phyloP scores from a whole-genome alignment of 2,113 vertebrate species.

The Abramis brama region DNA sequence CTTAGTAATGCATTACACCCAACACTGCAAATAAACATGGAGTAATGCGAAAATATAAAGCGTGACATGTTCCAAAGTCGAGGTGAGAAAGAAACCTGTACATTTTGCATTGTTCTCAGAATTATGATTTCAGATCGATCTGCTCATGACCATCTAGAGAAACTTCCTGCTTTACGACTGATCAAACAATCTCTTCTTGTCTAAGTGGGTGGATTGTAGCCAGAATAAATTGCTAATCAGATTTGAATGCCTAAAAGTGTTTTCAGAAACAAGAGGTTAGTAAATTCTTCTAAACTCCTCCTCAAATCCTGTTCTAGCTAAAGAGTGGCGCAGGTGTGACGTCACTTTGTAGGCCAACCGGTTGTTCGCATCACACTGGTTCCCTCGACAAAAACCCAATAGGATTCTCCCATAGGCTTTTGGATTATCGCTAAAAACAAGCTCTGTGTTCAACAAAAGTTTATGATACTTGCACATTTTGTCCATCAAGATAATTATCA shows the following conservation, averaged over 20 bases:
- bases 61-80: not conserved
- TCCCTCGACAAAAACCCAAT: too few relatives aligned
- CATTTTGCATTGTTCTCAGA: not conserved
- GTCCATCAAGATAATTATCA: too few relatives aligned
- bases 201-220: not conserved
- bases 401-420: too few relatives aligned
- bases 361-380: too few relatives aligned
- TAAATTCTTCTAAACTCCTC: not conserved
- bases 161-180: not conserved
- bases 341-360: too few relatives aligned
- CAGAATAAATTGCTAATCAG: not conserved
- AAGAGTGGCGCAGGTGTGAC: too few relatives aligned
- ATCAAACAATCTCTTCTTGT: not conserved
- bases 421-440: too few relatives aligned
- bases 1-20: too few relatives aligned
- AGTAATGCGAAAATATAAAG: too few relatives aligned
- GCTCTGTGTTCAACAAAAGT: too few relatives aligned
- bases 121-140: not conserved
- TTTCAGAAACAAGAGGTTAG: not conserved
- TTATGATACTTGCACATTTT: too few relatives aligned
- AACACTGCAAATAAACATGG: not conserved
- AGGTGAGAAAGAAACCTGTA: not conserved
- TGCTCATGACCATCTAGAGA: not conserved
- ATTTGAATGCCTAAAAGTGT: not conserved
- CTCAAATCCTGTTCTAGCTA: too few relatives aligned